Evolutionary conservation across 2,888 invertebrate genomes (phyloP).

Genomic region (Caenorhabditis sulstoni): DNA sequence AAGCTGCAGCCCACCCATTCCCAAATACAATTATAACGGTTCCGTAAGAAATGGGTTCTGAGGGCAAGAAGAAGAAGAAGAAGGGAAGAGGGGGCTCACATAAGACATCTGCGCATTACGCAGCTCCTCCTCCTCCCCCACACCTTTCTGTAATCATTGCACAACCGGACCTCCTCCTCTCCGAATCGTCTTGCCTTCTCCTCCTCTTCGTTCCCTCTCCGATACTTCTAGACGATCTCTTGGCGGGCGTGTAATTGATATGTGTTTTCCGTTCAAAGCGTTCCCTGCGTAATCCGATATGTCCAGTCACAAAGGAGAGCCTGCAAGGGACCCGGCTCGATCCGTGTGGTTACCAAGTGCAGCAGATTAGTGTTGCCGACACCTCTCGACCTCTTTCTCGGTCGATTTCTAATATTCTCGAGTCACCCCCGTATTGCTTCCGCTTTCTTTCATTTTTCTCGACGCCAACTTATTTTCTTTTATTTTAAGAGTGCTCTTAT

Average conservation of each 20-base stretch:
- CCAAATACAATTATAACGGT: slow-evolving; percentile 64
- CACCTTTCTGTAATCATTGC: slow-evolving; percentile 59
- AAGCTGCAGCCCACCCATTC: slow-evolving; percentile 46
- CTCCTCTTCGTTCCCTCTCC: neutral
- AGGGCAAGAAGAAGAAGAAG: neutral
- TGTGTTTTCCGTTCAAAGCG: slow-evolving; percentile 55
- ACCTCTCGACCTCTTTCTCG: slow-evolving; percentile 25
- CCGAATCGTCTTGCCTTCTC: slow-evolving; percentile 4
- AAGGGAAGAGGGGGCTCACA: slow-evolving; percentile 21
- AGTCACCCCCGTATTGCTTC: neutral
- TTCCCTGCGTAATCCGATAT: slow-evolving; percentile 55
- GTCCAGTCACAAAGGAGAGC: slow-evolving; percentile 37
- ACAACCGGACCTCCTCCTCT: slow-evolving; percentile 25
- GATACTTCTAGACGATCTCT: slow-evolving; percentile 29
- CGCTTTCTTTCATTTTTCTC: neutral
- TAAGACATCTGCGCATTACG: slow-evolving; percentile 62
- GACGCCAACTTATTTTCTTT: neutral
- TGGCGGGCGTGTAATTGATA: slow-evolving; percentile 52
- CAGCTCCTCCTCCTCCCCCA: slow-evolving; percentile 18
- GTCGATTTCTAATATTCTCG: slow-evolving; percentile 26
- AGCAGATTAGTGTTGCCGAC: slow-evolving; percentile 53
- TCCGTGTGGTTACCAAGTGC: slow-evolving; percentile 54
- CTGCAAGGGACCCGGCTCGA: slow-evolving; percentile 38
- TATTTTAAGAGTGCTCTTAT: slow-evolving; percentile 19
- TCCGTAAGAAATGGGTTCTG: slow-evolving; percentile 49